Evolutionary conservation across 92 coral and sea anemone species (phyloP).

Genomic region (Porites rus): DNA sequence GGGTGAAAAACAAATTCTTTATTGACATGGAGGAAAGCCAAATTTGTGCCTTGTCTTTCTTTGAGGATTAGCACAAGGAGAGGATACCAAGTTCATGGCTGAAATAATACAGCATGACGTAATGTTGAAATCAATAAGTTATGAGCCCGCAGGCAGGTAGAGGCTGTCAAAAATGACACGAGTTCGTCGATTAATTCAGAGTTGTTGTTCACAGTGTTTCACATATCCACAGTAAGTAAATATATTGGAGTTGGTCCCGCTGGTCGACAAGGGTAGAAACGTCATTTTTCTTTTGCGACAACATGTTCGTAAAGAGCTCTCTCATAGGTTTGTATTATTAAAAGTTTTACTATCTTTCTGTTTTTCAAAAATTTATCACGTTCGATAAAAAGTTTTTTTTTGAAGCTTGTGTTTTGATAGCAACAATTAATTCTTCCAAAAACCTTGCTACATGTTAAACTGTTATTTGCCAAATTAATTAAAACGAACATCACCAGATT

Average conservation of each 20-base stretch:
- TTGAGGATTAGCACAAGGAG: not conserved
- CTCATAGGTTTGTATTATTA: conserved; percentile 36
- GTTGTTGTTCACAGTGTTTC: not conserved
- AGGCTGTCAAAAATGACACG: not conserved
- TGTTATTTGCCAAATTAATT: conserved; percentile 1
- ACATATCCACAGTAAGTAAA: not conserved
- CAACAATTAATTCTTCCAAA: not conserved
- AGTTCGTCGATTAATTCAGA: not conserved
- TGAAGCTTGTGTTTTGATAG: not conserved
- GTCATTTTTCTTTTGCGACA: not conserved
- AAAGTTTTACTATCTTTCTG: not conserved
- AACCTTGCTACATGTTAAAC: not conserved
- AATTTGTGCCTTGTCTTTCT: not conserved
- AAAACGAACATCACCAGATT: not conserved
- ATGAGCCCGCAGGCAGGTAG: conserved; percentile 34
- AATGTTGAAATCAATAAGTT: conserved; percentile 37
- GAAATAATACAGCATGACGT: not conserved
- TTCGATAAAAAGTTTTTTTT: not conserved
- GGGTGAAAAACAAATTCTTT: too few relatives aligned
- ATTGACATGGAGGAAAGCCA: not conserved
- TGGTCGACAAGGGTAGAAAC: not conserved
- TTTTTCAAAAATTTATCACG: not conserved
- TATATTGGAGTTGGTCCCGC: not conserved
- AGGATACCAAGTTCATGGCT: not conserved
- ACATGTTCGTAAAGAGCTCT: conserved; percentile 42